Evolutionary conservation across 2,888 invertebrate species (phyloP), one percentile per base, ranked within the genome.

Genomic region (Ormyrus labotus): DNA sequence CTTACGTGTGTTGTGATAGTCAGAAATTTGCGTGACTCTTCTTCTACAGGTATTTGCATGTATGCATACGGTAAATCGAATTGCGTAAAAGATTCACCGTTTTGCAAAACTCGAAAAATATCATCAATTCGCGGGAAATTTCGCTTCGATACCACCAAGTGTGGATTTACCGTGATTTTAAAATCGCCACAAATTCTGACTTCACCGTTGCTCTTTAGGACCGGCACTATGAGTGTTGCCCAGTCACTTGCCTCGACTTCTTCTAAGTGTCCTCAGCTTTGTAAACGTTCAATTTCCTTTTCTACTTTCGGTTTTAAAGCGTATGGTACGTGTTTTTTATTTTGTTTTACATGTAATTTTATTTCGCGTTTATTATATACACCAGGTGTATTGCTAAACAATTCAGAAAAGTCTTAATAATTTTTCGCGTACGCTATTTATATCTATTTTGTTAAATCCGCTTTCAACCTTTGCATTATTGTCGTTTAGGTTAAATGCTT

Each of bases 11-110:
- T 81, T 3, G 68, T 58, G 1, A 82, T 70, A 0, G 78, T 78
- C 9, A 81, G n/a, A 9, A 78, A 76, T 50, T 83, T 60, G 5
- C 57, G 57, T 9, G 78, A 81, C 9, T 51, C 34, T 77, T 83
- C 77, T 65, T 80, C 76, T 47, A 84, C 75, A 64, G 2, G 61
- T 11, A 83, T 60, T 63, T 84, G 83, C 75, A 84, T 85, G 61
- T 83, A 83, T 45, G 82, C 67, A 13, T 82, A 80, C 9, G 34
- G 51, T 34, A 83, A 58, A 53, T 81, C 80, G 0, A 83, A 45
- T 64, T 81, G 67, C 0, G 82, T 61, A 67, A 80, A 83, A 1
- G 53, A 57, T 6, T 48, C 5, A 11, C 80, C 81, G 6, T 73
- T 79, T 72, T 83, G 73, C 8, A 73, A 58, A 45, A 34, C 45